Percentiles rank a stretch among this genome's conserved stretches.
Evolutionary conservation across 1,140 invertebrate genomes (phyloP).

Genomic region (Drosophila suzukii): DNA sequence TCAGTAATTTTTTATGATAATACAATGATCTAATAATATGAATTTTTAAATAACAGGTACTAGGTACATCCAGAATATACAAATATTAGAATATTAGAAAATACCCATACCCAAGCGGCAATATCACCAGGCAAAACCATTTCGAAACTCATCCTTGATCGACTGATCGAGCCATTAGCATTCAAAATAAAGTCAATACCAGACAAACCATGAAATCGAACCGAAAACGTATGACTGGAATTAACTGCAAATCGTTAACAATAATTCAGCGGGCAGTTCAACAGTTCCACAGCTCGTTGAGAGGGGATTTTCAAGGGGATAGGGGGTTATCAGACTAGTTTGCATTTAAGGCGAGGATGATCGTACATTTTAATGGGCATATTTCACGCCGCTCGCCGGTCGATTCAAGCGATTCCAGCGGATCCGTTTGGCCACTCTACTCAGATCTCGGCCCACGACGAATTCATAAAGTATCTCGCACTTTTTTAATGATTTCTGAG

Average conservation of each 20-base stretch:
- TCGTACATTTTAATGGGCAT: constrained; percentile 68
- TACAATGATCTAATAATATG: no score
- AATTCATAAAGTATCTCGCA: constrained; percentile 82
- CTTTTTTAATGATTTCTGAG: constrained; percentile 81
- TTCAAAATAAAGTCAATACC: constrained; percentile 71
- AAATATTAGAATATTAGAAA: background rate
- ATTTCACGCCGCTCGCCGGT: constrained; percentile 54
- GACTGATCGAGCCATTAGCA: constrained; percentile 69
- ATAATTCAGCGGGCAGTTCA: constrained; percentile 59
- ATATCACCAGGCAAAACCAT: background rate
- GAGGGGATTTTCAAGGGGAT: background rate
- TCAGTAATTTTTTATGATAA: no score
- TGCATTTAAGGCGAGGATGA: constrained; percentile 63
- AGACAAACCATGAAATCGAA: constrained; percentile 60
- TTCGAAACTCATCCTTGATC: constrained; percentile 26
- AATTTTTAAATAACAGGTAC: no score
- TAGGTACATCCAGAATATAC: background rate
- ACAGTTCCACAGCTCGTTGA: constrained; percentile 10
- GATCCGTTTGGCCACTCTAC: constrained; percentile 7
- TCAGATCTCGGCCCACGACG: constrained; percentile 64
- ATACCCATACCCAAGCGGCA: background rate
- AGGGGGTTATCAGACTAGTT: constrained; percentile 32
- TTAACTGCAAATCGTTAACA: constrained; percentile 80
- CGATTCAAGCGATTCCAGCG: constrained; percentile 5
- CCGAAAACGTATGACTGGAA: constrained; percentile 57